These are phyloP conservation scores for Herpetotheres cachinnans DNA, from an alignment of 2,113 vertebrate species.

Conservation along the genomic window DNA sequence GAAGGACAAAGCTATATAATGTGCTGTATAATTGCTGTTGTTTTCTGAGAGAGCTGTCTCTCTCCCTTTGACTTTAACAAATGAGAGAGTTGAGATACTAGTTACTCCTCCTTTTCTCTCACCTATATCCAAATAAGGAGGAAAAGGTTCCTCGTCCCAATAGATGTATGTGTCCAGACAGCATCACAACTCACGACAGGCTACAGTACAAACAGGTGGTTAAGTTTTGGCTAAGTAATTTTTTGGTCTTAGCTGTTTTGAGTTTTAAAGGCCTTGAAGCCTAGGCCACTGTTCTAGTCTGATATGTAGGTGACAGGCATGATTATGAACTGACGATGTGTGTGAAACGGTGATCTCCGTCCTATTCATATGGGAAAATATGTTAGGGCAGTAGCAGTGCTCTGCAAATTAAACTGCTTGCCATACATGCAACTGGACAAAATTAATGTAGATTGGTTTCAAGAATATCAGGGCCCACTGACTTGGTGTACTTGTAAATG, in stretches of 20 bases:
- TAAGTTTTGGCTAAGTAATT: neutral
- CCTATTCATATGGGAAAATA: neutral
- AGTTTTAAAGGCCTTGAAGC: neutral
- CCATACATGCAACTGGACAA: neutral
- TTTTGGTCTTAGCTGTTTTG: neutral
- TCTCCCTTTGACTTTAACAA: neutral
- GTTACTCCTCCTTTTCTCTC: neutral
- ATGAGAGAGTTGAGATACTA: neutral
- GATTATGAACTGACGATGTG: accelerated
- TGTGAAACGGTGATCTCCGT: neutral
- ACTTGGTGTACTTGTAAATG: neutral
- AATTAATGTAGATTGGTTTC: neutral
- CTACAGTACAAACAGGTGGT: neutral
- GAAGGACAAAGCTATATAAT: neutral
- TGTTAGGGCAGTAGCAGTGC: neutral
- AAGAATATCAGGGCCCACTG: neutral
- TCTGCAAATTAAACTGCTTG: neutral
- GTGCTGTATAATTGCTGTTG: neutral
- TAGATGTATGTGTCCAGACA: neutral
- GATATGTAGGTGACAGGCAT: neutral
- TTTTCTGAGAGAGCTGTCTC: neutral
- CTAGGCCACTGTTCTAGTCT: neutral
- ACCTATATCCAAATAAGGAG: neutral
- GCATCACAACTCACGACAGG: neutral
- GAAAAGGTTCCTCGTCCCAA: neutral